Evolutionary conservation across 2,797 vertebrate species (phyloP).

Genomic region (Menidia menidia): DNA sequence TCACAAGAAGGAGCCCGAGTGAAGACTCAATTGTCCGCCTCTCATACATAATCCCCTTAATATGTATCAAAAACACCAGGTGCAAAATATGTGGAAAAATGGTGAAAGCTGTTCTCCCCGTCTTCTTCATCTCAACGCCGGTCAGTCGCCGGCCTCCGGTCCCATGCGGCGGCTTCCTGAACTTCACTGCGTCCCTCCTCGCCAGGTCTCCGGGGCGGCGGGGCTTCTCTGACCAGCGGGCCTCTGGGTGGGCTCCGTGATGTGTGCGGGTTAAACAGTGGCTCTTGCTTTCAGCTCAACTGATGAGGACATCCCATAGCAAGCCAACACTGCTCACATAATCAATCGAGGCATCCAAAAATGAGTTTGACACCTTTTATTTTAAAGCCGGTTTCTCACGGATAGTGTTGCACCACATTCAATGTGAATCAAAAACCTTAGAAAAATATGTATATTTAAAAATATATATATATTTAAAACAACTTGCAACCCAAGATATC

Average conservation of each 20-base stretch:
- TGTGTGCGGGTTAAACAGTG: conserved; percentile 38
- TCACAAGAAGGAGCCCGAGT: conserved; percentile 12
- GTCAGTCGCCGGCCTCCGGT: conserved; percentile 45
- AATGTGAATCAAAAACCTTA: conserved; percentile 66
- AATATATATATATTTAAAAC: conserved; percentile 15
- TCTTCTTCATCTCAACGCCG: conserved; percentile 9
- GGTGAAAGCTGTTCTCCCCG: conserved; percentile 17
- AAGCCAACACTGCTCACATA: conserved; percentile 81
- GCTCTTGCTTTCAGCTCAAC: conserved; percentile 40
- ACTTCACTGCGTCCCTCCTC: conserved; percentile 43
- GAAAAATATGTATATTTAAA: not conserved
- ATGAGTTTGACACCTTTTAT: conserved; percentile 86
- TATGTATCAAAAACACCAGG: conserved; percentile 31
- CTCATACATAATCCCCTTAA: conserved; percentile 25
- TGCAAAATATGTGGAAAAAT: conserved; percentile 42
- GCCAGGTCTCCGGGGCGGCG: conserved; percentile 31
- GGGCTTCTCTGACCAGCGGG: conserved; percentile 3
- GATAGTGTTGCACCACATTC: conserved; percentile 75
- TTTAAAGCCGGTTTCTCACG: conserved; percentile 80
- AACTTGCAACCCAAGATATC: conserved; percentile 47
- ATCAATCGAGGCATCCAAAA: conserved; percentile 83
- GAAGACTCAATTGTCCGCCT: conserved; percentile 34
- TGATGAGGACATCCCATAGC: conserved; percentile 67
- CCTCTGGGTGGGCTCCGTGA: conserved; percentile 25
- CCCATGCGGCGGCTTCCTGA: conserved; percentile 41